These are phyloP conservation scores for Yponomeuta evonymella DNA, from an alignment of 2,888 invertebrate species.

Conservation along the genomic window DNA sequence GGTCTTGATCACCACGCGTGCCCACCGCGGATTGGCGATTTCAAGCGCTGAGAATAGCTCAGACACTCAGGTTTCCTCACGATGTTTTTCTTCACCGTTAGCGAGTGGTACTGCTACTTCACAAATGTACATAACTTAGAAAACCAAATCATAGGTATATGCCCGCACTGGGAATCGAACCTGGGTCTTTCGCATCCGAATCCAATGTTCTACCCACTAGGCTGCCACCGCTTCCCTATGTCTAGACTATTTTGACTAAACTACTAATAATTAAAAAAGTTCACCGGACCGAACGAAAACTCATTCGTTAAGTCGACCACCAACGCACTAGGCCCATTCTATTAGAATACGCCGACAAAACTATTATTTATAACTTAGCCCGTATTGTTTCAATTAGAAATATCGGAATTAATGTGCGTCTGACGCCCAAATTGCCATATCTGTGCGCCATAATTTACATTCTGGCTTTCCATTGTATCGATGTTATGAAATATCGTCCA, in stretches of 20 bases:
- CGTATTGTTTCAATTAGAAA: conserved; percentile 71
- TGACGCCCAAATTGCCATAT: conserved; percentile 69
- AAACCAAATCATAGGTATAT: no score
- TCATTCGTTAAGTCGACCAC: conserved; percentile 40
- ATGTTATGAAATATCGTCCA: conserved; percentile 10
- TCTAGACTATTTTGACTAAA: background rate
- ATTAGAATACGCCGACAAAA: conserved; percentile 48
- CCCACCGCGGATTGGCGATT: no score
- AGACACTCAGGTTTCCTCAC: no score
- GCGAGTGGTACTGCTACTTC: no score
- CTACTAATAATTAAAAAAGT: background rate
- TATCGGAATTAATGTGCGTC: conserved; percentile 57
- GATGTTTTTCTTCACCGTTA: no score
- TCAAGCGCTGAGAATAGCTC: no score
- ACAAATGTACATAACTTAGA: no score
- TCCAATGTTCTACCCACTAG: no score
- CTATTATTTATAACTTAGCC: conserved; percentile 51
- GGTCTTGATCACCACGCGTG: no score
- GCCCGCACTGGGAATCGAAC: no score
- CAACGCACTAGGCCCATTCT: conserved; percentile 48
- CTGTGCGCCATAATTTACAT: conserved; percentile 39
- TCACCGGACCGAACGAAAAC: background rate
- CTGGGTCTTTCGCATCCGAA: no score
- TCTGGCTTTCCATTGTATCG: conserved; percentile 54
- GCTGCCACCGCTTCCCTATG: no score